These are phyloP conservation scores for Caenorhabditis tropicalis DNA, from an alignment of 1,140 invertebrate species.

Conservation along the genomic window DNA sequence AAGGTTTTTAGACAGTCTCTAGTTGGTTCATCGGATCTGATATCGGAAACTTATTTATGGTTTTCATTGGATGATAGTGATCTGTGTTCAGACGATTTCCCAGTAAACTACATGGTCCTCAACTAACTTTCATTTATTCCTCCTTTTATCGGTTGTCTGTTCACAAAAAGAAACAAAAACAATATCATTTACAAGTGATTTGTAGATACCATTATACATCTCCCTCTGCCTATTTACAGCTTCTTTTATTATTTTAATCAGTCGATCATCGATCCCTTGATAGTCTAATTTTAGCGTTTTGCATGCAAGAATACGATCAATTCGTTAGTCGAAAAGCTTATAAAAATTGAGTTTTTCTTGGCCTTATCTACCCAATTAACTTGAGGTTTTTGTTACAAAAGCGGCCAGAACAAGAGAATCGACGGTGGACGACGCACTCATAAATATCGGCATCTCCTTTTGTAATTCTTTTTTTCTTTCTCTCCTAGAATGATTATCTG, in stretches of 20 bases:
- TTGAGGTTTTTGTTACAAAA: conserved; percentile 32
- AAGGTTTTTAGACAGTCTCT: no score
- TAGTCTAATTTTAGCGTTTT: background rate
- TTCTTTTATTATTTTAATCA: background rate
- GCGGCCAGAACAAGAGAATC: conserved; percentile 39
- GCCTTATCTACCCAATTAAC: conserved; percentile 25
- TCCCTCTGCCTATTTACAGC: background rate
- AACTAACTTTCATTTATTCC: no score
- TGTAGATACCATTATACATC: background rate
- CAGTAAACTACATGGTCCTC: no score
- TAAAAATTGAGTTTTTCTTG: background rate
- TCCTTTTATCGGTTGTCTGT: no score
- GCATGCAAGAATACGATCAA: background rate
- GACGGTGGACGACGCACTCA: conserved; percentile 21
- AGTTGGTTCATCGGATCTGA: no score
- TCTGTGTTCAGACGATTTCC: no score
- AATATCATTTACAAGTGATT: no score
- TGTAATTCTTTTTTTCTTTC: background rate
- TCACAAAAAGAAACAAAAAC: no score
- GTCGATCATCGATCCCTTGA: background rate
- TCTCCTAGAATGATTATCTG: conserved; percentile 8
- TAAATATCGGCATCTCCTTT: conserved; percentile 37
- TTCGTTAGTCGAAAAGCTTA: conserved; percentile 6
- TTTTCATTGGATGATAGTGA: no score
- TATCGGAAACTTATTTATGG: no score